phyloP scores from a whole-genome alignment of 2,113 vertebrate species.

The Dipodomys ordii region DNA sequence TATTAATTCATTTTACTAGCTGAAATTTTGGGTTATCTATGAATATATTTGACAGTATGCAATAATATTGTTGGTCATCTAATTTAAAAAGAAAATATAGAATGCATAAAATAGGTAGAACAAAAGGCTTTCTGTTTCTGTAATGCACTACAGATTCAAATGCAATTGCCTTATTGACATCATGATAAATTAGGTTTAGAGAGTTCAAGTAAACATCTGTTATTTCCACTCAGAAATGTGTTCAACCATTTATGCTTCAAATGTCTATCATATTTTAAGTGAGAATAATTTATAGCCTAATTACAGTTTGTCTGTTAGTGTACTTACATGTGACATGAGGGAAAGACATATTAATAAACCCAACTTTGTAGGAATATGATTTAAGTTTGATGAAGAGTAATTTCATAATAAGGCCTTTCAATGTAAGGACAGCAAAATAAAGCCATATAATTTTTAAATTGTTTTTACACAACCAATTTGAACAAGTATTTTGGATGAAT shows the following conservation, averaged over 20 bases:
- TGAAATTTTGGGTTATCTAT: background rate
- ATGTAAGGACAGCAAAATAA: background rate
- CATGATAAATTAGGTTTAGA: constrained; percentile 72
- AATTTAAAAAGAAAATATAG: background rate
- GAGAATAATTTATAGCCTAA: constrained; percentile 67
- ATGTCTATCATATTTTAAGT: constrained; percentile 70
- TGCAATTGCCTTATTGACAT: constrained; percentile 68
- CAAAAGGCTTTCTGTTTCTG: constrained; percentile 10
- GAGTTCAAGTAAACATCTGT: constrained; percentile 69
- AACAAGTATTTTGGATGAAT: background rate
- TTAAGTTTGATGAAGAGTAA: constrained; percentile 7
- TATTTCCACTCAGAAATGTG: constrained; percentile 60
- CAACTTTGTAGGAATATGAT: background rate
- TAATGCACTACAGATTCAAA: constrained; percentile 19
- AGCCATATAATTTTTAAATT: background rate
- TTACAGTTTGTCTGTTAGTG: constrained; percentile 54
- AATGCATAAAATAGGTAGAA: constrained; percentile 26
- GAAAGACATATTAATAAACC: constrained; percentile 17
- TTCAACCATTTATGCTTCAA: constrained; percentile 69
- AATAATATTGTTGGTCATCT: background rate
- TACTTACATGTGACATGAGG: constrained; percentile 41
- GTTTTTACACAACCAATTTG: too few species aligned
- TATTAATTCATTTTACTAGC: constrained; percentile 36
- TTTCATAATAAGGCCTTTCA: background rate
- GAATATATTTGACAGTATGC: background rate